Conservation (phyloP, 2,113 vertebrate genomes). For the Melozone crissalis region DNA sequence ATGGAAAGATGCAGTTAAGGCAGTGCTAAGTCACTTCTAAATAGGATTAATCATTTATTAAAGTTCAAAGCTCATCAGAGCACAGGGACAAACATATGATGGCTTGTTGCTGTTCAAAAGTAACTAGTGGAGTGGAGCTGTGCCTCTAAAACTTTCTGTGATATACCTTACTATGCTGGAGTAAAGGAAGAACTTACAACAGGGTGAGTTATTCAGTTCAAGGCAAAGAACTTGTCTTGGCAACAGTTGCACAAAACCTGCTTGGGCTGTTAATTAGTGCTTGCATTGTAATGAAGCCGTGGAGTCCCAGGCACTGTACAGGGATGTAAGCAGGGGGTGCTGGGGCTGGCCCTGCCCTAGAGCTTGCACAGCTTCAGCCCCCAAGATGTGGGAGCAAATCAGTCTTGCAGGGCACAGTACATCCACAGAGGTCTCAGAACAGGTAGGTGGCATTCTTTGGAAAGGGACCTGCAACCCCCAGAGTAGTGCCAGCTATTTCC, state of each 20-base stretch:
- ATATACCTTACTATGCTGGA: background rate
- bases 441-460: background rate
- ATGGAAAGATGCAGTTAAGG: slow-evolving; percentile 14
- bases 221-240: slow-evolving; percentile 15
- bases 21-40: slow-evolving; percentile 34
- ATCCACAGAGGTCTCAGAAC: background rate
- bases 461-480: background rate
- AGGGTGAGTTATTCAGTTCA: background rate
- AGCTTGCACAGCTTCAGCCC: accelerated
- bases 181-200: background rate
- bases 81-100: background rate
- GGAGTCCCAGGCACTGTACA: background rate
- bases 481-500: background rate
- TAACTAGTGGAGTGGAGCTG: background rate
- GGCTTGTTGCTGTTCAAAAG: slow-evolving; percentile 1
- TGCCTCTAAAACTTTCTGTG: background rate
- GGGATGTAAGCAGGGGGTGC: background rate
- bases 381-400: background rate
- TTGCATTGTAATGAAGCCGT: background rate
- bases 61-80: slow-evolving; percentile 16
- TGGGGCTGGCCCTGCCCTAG: background rate
- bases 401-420: background rate
- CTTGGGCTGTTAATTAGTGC: slow-evolving; percentile 36
- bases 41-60: slow-evolving; percentile 50
- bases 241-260: background rate